Base-by-base conservation (phyloP, 2,797 vertebrate genomes). In the Hippocampus kuda region DNA sequence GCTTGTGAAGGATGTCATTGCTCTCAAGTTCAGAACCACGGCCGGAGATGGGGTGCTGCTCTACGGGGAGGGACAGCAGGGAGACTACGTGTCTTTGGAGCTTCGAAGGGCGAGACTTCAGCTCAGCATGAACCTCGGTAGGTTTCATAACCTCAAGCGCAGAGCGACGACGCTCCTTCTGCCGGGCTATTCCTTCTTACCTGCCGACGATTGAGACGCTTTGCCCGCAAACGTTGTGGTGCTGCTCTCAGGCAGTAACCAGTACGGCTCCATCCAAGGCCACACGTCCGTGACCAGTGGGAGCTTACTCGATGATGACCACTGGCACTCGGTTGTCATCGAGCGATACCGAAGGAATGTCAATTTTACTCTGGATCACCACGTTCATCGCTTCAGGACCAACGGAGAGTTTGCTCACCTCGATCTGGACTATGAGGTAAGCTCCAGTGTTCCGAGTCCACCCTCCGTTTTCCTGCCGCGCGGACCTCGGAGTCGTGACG, bases 341-440 rank as follows among this genome's bases (percentile, higher is more conserved):
- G 92, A 97, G 68, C 94, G 97, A 22, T 92, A 95, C 20, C 91
- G 94, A 0, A 92, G 96, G 9, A 95, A 93, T 59, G 90, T 99
- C 54, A 98, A 98, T 80, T 94, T 98, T 68, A 98, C 95, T 0
- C 86, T 99, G 66, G 95, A 98, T 87, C 91, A 94, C 51, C 92
- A 94, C 77, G 82, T 87, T 3, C 93, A 95, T 78, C 93, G 93
- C 68, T 96, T 98, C 86, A 92, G 95, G 81, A 97, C 95, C 69
- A 99, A 98, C 0, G 96, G 97, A 16, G 96, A 98, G 79, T 99
- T 99, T 73, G 94, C 97, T 85, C 95, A 98, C 70, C 83, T 99
- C 70, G 97, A 99, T 82, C 79, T 99, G 69, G 97, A 99, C 86
- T 93, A 95, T 6, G 96, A 98, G 94, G 96, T 98, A 78, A 68